Evolutionary conservation across 1,140 invertebrate genomes (phyloP).

Genomic region (Drosophila melanogaster): DNA sequence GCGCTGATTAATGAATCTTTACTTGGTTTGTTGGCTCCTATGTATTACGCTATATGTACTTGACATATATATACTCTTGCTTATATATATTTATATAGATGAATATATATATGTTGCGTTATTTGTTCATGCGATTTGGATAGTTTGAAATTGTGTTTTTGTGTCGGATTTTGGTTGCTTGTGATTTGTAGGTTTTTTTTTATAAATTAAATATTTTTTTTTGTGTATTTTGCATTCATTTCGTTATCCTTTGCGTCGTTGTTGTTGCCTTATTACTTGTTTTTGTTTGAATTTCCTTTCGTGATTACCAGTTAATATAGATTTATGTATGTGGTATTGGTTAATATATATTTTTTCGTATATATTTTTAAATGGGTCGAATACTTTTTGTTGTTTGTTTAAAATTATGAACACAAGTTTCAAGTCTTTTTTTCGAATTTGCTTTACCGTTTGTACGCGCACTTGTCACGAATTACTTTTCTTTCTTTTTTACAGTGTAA

Average conservation of each 20-base stretch:
- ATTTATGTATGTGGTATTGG: conserved; percentile 27
- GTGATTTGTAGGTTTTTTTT: conserved; percentile 5
- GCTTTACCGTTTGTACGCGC: conserved; percentile 27
- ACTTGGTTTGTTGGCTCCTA: conserved; percentile 26
- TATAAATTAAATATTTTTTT: conserved; percentile 23
- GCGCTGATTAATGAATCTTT: conserved; percentile 47
- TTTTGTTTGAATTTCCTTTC: conserved; percentile 8
- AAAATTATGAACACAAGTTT: conserved; percentile 79
- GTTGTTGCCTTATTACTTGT: conserved; percentile 20
- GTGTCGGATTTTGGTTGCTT: conserved; percentile 40
- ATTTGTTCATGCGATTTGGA: conserved; percentile 48
- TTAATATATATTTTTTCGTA: conserved; percentile 41
- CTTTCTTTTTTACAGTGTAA: conserved; percentile 8
- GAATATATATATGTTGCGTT: conserved; percentile 56
- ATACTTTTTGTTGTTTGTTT: conserved; percentile 50
- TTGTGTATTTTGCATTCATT: conserved; percentile 12
- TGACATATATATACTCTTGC: conserved; percentile 37
- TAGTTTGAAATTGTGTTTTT: conserved; percentile 24
- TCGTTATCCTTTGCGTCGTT: conserved; percentile 35
- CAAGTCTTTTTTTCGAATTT: conserved; percentile 71
- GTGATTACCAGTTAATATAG: conserved; percentile 41
- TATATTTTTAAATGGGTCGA: conserved; percentile 39
- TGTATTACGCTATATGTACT: conserved; percentile 33
- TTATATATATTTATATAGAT: conserved; percentile 30
- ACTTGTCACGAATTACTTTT: neutral